These are phyloP conservation scores for Latheticus oryzae DNA, from an alignment of 2,888 invertebrate species.

Conservation along the genomic window DNA sequence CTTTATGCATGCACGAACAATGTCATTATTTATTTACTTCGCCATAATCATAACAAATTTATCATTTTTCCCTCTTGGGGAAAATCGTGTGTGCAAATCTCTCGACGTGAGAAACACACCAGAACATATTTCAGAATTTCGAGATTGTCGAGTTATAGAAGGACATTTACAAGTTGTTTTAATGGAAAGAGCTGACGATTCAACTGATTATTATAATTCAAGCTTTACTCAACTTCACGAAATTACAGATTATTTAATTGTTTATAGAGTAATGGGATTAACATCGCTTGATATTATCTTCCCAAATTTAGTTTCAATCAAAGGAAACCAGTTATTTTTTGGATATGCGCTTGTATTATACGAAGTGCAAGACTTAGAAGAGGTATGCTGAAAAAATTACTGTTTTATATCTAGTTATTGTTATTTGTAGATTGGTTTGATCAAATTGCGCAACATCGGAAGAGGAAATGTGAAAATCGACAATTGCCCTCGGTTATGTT, in stretches of 20 bases:
- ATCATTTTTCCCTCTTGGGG: conserved; percentile 10
- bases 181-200: conserved; percentile 67
- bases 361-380: conserved; percentile 73
- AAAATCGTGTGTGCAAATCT: conserved; percentile 68
- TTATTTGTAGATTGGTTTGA: conserved; percentile 7
- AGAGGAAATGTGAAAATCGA: conserved; percentile 4
- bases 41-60: not conserved
- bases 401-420: not conserved
- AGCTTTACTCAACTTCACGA: conserved; percentile 80
- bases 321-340: conserved; percentile 80
- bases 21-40: too few relatives aligned
- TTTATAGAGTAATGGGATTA: conserved; percentile 80
- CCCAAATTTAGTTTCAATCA: conserved; percentile 88
- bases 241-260: conserved; percentile 84
- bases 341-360: conserved; percentile 87
- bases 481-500: conserved; percentile 12
- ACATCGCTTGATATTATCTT: conserved; percentile 80
- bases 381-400: conserved; percentile 65
- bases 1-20: too few relatives aligned
- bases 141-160: conserved; percentile 80
- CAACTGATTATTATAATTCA: conserved; percentile 63
- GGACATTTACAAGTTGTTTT: conserved; percentile 82
- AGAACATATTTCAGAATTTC: conserved; percentile 58
- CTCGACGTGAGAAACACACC: conserved; percentile 71
- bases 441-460: conserved; percentile 1